Evolutionary conservation across 2,113 vertebrate species (phyloP).

Genomic region (Atractosteus spatula): DNA sequence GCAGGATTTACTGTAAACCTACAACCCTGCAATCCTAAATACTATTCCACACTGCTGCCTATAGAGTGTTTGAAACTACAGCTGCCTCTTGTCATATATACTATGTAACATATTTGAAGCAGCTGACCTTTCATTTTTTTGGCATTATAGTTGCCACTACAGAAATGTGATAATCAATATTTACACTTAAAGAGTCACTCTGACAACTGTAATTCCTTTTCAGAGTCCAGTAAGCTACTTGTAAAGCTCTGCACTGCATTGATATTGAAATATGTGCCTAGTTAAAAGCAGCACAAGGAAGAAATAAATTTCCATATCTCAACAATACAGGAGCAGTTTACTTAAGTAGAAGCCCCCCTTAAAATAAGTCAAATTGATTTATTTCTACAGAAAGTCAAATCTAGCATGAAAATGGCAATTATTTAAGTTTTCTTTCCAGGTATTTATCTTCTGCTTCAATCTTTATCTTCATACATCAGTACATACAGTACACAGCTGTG

Average conservation of each 20-base stretch:
- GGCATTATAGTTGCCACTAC: background rate
- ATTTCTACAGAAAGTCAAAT: conserved; percentile 38
- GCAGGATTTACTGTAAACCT: too few relatives aligned
- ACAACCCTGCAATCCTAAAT: too few relatives aligned
- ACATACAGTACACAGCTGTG: too few relatives aligned
- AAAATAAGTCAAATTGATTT: conserved; percentile 41
- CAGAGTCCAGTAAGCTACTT: background rate
- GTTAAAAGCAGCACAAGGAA: conserved; percentile 11
- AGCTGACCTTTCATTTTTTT: too few relatives aligned
- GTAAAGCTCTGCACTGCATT: background rate
- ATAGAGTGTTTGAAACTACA: too few relatives aligned
- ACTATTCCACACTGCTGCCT: too few relatives aligned
- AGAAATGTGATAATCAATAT: background rate
- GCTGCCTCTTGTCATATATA: too few relatives aligned
- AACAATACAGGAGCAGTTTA: conserved; percentile 27
- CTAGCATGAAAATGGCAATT: conserved; percentile 43
- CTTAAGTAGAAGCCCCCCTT: conserved; percentile 24
- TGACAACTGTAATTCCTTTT: background rate
- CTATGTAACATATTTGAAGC: too few relatives aligned
- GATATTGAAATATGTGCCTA: too few relatives aligned
- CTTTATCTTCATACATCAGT: background rate
- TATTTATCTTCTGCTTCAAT: too few relatives aligned
- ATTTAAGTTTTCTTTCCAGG: conserved; percentile 47
- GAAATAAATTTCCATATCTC: conserved; percentile 18
- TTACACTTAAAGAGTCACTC: background rate